Percentiles rank a stretch among this genome's conserved stretches.
Conservation (phyloP, 2,888 invertebrate genomes). For the Itoplectis maculator region DNA sequence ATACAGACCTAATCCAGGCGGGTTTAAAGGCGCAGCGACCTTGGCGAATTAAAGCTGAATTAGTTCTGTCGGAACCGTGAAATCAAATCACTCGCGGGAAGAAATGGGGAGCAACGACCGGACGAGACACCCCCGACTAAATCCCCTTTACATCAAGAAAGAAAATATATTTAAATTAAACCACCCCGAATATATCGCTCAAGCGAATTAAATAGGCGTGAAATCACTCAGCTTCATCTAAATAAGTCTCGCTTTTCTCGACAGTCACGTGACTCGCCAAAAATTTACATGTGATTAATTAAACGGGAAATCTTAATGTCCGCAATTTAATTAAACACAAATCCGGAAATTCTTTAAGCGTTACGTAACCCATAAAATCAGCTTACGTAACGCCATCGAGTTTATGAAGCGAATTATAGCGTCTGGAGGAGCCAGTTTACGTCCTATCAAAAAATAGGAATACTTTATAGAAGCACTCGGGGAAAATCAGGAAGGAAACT, state of each 20-base stretch:
- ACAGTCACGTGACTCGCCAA: no score
- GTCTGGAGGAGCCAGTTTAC: background rate
- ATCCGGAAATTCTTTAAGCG: background rate
- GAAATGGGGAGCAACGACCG: conserved; percentile 30
- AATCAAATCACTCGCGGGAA: conserved; percentile 25
- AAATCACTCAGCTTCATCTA: background rate
- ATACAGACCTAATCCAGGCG: conserved; percentile 18
- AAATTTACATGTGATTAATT: no score
- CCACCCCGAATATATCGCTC: background rate
- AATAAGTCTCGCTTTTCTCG: background rate
- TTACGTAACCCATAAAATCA: background rate
- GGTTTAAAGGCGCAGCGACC: conserved; percentile 37
- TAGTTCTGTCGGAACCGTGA: conserved; percentile 7
- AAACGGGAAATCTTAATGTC: no score
- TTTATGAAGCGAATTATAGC: background rate
- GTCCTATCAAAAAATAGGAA: conserved; percentile 1
- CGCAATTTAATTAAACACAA: no score
- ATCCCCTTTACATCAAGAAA: background rate
- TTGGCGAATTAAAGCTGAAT: conserved; percentile 35
- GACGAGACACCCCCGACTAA: conserved; percentile 14
- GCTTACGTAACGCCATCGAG: no score
- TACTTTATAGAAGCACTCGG: conserved; percentile 13
- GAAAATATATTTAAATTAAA: background rate
- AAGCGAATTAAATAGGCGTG: background rate
- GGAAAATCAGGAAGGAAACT: conserved; percentile 2